Evolutionary conservation across 30 jellyfish, hydroid and myxozoan species (phyloP).

Genomic region (Aurelia aurita): DNA sequence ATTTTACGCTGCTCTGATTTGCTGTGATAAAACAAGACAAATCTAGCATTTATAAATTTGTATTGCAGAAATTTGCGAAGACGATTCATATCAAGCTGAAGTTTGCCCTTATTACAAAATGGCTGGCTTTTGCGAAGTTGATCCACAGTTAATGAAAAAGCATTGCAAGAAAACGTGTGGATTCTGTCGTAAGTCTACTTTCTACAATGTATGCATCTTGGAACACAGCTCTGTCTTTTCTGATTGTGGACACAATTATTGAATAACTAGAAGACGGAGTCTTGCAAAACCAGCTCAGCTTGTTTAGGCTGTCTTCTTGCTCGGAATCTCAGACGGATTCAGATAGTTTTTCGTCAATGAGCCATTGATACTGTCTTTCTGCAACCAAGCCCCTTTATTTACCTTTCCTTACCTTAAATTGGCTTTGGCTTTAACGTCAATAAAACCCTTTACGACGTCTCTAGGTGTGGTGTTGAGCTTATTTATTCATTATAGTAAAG

Average conservation of each 20-base stretch:
- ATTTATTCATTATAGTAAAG: too few species aligned
- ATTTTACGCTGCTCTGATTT: too few species aligned
- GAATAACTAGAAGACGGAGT: background rate
- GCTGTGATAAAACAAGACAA: too few species aligned
- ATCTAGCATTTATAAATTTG: background rate
- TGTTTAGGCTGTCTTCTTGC: too few species aligned
- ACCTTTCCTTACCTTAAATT: too few species aligned
- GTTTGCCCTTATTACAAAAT: constrained; percentile 72
- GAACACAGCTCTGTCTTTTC: background rate
- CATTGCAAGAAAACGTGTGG: constrained; percentile 84
- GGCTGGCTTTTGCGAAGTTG: constrained; percentile 78
- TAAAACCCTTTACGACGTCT: too few species aligned
- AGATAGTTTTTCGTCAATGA: too few species aligned
- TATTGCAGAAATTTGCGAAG: constrained; percentile 71
- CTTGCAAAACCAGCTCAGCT: too few species aligned
- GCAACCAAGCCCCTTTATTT: background rate
- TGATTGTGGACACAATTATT: background rate
- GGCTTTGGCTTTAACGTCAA: too few species aligned
- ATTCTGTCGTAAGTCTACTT: constrained; percentile 71
- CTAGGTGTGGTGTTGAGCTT: too few species aligned
- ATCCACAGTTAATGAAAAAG: constrained; percentile 64
- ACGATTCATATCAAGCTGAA: constrained; percentile 73
- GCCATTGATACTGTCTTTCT: background rate
- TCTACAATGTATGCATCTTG: background rate
- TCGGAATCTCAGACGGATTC: too few species aligned